Percentiles rank a stretch among this genome's conserved stretches.
Evolutionary conservation across 2,888 invertebrate genomes (phyloP).

Genomic region (Leptothorax acervorum): DNA sequence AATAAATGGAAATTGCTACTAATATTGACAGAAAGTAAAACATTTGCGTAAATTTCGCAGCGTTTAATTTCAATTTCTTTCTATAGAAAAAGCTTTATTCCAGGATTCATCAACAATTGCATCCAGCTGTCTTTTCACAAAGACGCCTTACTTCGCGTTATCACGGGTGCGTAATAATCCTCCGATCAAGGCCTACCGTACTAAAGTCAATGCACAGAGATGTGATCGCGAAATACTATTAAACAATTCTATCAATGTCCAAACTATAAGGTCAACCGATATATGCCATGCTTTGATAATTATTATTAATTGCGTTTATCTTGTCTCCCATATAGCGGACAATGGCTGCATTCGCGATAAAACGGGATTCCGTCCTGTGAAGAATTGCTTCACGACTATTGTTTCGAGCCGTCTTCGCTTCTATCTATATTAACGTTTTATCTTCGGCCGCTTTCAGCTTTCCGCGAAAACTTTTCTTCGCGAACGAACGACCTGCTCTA

Average conservation of each 20-base stretch:
- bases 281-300: conserved; percentile 39
- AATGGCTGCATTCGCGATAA: conserved; percentile 30
- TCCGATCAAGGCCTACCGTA: conserved; percentile 18
- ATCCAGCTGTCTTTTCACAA: neutral
- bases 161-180: conserved; percentile 10
- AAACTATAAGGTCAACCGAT: conserved; percentile 37
- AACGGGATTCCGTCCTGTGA: neutral
- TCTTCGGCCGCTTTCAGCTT: conserved; percentile 13
- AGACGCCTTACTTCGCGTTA: neutral
- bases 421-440: conserved; percentile 41
- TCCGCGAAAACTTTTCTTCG: conserved; percentile 32
- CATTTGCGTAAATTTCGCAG: neutral
- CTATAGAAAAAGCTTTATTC: neutral
- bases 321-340: neutral
- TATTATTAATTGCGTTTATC: conserved; percentile 29
- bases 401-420: conserved; percentile 26
- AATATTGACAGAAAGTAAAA: neutral
- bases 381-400: conserved; percentile 23
- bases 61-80: neutral
- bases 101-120: neutral
- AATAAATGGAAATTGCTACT: neutral
- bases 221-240: neutral
- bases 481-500: neutral
- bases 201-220: conserved; percentile 2
- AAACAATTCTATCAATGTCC: conserved; percentile 8